Evolutionary conservation across 2,888 invertebrate species (phyloP), one percentile per base, ranked within the genome.

Genomic region (Nebria salina): DNA sequence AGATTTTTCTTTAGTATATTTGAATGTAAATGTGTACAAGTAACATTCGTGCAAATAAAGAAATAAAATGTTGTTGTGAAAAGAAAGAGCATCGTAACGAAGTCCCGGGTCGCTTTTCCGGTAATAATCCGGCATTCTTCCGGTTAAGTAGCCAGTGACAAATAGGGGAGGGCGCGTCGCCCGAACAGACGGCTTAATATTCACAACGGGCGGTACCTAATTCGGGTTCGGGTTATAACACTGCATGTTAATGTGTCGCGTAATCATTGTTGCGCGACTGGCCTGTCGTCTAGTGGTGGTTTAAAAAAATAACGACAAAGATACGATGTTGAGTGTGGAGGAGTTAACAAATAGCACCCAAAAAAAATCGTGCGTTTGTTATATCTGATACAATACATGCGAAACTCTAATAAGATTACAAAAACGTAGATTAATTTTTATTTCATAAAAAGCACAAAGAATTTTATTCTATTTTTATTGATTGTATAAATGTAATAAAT

Each of bases 81-180:
- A 54, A 11, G 54, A 54, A 54, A 54, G 54, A 54, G 54, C 54
- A 54, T 11, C 54, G 13, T 54, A 54, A 54, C 54, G 54, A 54
- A 54, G 54, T 54, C 54, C 54, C 8, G 54, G 13, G 54, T 54
- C 54, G 54, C 54, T 54, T 54, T 54, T 54, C 54, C 70, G 26
- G 70, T 5, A 26, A 70, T 70, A 26, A 15, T 70, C 26, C 70
- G 70, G 70, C 70, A 70, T 70, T 70, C 70, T 70, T 70, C 70
- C 70, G 70, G 70, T 70, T 70, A 70, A 70, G 70, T 70, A 34
- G 70, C 70, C 20, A 5, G 70, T 70, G 20, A 25, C 70, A 70
- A 70, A 34, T 25, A 70, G 70, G 6, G 70, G 25, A 34, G 34
- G 70, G 11, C 20, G 26, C 6, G 25, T 54, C 54, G 54, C 54